Base-by-base conservation (phyloP, 2,888 invertebrate species). In the Spodoptera littoralis region DNA sequence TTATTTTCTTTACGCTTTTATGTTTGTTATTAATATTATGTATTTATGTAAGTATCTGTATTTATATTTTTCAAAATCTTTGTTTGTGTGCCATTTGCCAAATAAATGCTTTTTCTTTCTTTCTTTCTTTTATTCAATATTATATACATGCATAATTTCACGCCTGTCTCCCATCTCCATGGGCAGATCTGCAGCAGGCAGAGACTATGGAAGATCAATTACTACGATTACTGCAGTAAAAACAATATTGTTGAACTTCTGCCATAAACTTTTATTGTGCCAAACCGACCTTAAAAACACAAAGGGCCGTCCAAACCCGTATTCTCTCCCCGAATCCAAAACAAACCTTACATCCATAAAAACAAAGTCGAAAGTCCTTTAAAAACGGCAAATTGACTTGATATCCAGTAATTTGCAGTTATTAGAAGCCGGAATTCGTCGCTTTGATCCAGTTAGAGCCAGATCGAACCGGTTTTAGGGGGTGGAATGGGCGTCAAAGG, bases 391-490 rank as follows among this genome's bases (percentile, higher is more conserved):
- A 55, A 60, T 74, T 77, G 68, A 60, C 67, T 80, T 73, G 81
- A 70, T 55, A 68, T 65, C 72, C 64, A 42, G 65, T 87, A 87
- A 89, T 89, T 89, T 74, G 78, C 67, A 81, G 86, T 86, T 89
- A 90, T 90, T 89, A 86, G 77, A 78, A 84, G 73, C 78, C 64
- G 88, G 85, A 85, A 87, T 88, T 84, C 79, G 79, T 56, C 66
- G 80, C 88, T 90, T 90, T 89, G 88, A 90, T 89, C 87, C 81
- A 73, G 77, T 84, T 87, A 84, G 80, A 71, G 78, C 77, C 57
- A 75, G 80, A 74, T 83, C 80, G 80, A 77, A 70, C 54, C 51
- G 63, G 73, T 60, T 73, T 60, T 71, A 65, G 65, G 74, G 60
- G 73, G 54, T 59, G 65, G 61, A 60, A 64, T 58, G 41, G 48